These are phyloP conservation scores for Bolinopsis microptera DNA, from an alignment of 37 sponge, comb jelly and placozoan species.

Conservation along the genomic window DNA sequence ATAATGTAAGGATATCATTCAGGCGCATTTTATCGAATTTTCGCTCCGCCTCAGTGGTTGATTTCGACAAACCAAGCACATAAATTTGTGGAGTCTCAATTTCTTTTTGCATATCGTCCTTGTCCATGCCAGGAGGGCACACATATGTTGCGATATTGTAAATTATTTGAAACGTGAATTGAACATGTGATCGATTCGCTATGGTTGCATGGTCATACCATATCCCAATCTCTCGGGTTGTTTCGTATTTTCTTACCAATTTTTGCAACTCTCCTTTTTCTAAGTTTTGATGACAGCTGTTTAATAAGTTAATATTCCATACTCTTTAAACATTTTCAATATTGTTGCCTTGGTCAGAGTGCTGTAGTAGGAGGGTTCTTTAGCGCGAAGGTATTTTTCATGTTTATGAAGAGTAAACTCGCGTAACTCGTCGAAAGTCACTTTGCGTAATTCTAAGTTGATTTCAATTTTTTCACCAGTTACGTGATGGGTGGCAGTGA, in stretches of 20 bases:
- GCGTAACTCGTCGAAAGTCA: not conserved
- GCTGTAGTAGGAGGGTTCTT: not conserved
- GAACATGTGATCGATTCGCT: not conserved
- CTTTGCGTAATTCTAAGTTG: not conserved
- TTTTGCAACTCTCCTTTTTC: not conserved
- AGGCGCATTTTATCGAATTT: not conserved
- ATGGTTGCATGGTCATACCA: conserved; percentile 25
- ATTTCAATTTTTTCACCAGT: not conserved
- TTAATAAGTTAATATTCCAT: no score
- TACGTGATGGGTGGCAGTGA: not conserved
- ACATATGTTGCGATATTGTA: not conserved
- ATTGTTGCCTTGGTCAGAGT: not conserved
- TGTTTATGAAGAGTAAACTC: not conserved
- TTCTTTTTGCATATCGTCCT: conserved; percentile 1
- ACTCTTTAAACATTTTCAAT: not conserved
- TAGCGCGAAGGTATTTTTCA: not conserved
- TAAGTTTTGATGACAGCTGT: not conserved
- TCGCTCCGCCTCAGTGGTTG: conserved; percentile 13
- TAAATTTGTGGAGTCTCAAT: conserved; percentile 11
- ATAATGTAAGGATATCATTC: not conserved
- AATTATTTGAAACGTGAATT: not conserved
- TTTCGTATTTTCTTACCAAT: not conserved
- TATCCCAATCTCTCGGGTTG: not conserved
- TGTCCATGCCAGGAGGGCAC: not conserved
- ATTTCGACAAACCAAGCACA: not conserved